A percentile compares a stretch with the other conserved stretches of the same genome.
Conservation (phyloP, 1,140 invertebrate genomes). For the Saccostrea glomerata region DNA sequence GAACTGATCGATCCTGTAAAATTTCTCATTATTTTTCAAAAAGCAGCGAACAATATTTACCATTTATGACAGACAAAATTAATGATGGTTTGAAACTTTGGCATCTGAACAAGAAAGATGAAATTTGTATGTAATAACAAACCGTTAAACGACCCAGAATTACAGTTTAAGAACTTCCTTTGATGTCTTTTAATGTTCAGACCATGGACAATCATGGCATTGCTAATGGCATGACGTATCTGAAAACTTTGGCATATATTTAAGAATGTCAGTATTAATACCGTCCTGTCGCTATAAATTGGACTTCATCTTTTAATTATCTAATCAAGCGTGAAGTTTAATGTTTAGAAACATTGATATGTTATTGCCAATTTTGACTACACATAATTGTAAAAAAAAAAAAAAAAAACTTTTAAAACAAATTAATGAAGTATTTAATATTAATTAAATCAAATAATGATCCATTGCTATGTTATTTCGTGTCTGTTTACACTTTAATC, state of each 20-base stretch:
- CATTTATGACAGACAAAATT: too few species aligned
- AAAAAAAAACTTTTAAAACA: too few species aligned
- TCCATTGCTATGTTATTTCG: too few species aligned
- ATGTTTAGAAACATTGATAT: too few species aligned
- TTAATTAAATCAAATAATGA: too few species aligned
- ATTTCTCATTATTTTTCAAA: neutral
- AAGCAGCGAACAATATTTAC: neutral
- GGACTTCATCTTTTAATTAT: neutral
- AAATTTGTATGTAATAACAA: too few species aligned
- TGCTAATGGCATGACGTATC: neutral
- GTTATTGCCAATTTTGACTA: too few species aligned
- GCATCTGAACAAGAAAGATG: too few species aligned
- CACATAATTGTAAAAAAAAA: too few species aligned
- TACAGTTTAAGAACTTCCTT: neutral
- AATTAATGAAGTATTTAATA: too few species aligned
- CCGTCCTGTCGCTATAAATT: neutral
- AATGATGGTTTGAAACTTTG: too few species aligned
- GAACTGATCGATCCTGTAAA: neutral
- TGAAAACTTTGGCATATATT: neutral
- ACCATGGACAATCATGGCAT: neutral
- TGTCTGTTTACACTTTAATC: neutral
- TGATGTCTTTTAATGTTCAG: neutral
- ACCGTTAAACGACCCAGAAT: neutral
- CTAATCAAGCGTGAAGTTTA: neutral
- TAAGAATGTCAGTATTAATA: neutral